A percentile compares a stretch with the other conserved stretches of the same genome.
phyloP scores from a whole-genome alignment of 2,113 vertebrate genomes.

The Chamaetylas fuelleborni region DNA sequence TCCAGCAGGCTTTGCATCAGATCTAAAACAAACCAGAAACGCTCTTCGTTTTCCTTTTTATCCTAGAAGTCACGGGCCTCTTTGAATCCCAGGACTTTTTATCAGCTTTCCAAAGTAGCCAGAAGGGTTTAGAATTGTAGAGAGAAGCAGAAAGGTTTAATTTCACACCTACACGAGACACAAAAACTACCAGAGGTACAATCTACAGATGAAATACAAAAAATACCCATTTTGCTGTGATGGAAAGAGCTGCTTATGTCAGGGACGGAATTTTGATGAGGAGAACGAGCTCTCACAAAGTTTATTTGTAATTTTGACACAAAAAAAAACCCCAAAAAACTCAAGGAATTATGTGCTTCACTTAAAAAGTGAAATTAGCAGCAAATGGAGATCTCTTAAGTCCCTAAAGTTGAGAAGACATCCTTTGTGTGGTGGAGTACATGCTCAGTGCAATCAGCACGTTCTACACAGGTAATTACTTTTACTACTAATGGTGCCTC shows the following conservation, averaged over 20 bases:
- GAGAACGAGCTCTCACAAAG: slow-evolving; percentile 7
- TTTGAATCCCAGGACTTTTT: not conserved
- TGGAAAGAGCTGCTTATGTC: not conserved
- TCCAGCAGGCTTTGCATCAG: slow-evolving; percentile 24
- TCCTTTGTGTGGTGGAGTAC: slow-evolving; percentile 68
- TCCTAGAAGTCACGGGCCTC: not conserved
- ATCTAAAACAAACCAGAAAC: not conserved
- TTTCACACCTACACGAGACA: not conserved
- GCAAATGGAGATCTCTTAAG: slow-evolving; percentile 65
- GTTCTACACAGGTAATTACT: slow-evolving; percentile 86
- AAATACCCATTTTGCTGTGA: not conserved
- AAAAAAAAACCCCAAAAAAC: not conserved
- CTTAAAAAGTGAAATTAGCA: slow-evolving; percentile 68
- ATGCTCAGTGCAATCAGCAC: slow-evolving; percentile 81
- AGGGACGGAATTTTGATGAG: slow-evolving; percentile 13
- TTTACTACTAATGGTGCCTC: slow-evolving; percentile 91
- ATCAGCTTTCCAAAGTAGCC: slow-evolving; percentile 6
- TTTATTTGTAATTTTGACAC: slow-evolving; percentile 56
- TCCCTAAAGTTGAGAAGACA: slow-evolving; percentile 60
- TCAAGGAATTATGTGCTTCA: slow-evolving; percentile 46
- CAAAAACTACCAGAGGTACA: not conserved
- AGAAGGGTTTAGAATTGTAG: not conserved
- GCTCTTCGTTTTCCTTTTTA: not conserved
- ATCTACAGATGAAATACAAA: not conserved
- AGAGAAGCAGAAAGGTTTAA: not conserved